phyloP scores from a whole-genome alignment of 2,797 vertebrate genomes.

The Jordanella pulchra region DNA sequence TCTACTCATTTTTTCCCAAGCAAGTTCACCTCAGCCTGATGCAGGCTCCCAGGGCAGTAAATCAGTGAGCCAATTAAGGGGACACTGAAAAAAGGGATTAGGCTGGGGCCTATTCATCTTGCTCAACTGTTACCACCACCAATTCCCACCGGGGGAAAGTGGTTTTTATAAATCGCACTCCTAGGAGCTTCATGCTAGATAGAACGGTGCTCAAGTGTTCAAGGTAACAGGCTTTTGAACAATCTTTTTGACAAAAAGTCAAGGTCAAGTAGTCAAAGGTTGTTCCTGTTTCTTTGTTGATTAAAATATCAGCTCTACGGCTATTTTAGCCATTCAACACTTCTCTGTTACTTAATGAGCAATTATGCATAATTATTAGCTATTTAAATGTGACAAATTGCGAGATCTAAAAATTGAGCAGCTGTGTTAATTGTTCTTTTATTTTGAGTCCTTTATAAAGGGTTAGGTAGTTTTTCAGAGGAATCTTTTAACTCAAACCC shows the following conservation, averaged over 20 bases:
- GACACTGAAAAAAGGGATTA: conserved; percentile 75
- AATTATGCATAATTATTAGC: conserved; percentile 4
- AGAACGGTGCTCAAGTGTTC: conserved; percentile 32
- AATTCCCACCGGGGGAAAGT: conserved; percentile 46
- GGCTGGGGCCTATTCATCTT: conserved; percentile 64
- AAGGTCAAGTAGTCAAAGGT: conserved; percentile 52
- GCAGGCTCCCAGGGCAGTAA: conserved; percentile 55
- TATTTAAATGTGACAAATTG: conserved; percentile 9
- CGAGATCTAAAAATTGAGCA: conserved; percentile 5
- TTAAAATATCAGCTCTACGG: conserved; percentile 9
- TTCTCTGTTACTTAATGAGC: neutral
- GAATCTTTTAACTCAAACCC: conserved; percentile 9
- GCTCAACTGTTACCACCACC: conserved; percentile 48
- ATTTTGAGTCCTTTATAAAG: conserved; percentile 6
- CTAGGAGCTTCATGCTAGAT: conserved; percentile 39
- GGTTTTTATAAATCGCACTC: conserved; percentile 66
- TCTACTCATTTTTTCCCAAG: conserved; percentile 8
- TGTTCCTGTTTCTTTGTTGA: conserved; percentile 18
- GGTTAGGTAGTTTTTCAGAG: conserved; percentile 12
- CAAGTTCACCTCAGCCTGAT: conserved; percentile 38
- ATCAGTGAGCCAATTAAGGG: conserved; percentile 76
- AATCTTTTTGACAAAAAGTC: conserved; percentile 34
- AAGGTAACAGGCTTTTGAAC: conserved; percentile 38
- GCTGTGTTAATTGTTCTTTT: neutral
- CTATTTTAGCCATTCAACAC: neutral